Evolutionary conservation across 37 sponge, comb jelly and placozoan species (phyloP).

Genomic region (Halisarca cf. caerulea): DNA sequence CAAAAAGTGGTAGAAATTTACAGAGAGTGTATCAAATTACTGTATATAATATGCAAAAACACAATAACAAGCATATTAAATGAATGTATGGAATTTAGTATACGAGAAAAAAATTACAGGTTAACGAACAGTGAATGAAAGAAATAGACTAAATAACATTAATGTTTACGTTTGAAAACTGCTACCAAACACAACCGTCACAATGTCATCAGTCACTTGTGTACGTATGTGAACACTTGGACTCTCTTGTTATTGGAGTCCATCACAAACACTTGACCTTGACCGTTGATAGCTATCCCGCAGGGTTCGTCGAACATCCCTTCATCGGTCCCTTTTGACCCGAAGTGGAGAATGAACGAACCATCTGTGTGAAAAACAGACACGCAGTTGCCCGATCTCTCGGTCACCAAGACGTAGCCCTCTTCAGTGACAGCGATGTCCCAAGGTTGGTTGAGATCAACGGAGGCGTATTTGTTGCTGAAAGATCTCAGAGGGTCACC

Average conservation of each 20-base stretch:
- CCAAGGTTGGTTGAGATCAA: conserved; percentile 24
- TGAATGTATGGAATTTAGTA: too few relatives aligned
- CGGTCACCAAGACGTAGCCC: conserved; percentile 17
- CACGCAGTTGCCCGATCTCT: background rate
- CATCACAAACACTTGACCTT: background rate
- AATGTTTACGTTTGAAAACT: too few relatives aligned
- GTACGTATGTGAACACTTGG: conserved; percentile 10
- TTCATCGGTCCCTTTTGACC: background rate
- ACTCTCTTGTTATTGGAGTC: conserved; percentile 5
- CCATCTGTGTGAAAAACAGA: background rate
- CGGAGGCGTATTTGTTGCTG: background rate
- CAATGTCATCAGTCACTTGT: too few relatives aligned
- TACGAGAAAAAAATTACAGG: too few relatives aligned
- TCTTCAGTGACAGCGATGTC: conserved; percentile 3
- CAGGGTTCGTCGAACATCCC: conserved; percentile 1
- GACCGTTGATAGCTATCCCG: background rate
- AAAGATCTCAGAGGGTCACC: background rate
- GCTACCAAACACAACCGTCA: too few relatives aligned
- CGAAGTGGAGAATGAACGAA: background rate
- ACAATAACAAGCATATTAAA: too few relatives aligned
- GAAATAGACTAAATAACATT: too few relatives aligned
- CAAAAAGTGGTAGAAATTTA: too few relatives aligned
- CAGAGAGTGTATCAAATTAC: too few relatives aligned
- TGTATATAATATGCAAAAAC: too few relatives aligned
- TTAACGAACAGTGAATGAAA: too few relatives aligned